phyloP scores from a whole-genome alignment of 2,797 vertebrate genomes.

The Pampus argenteus region DNA sequence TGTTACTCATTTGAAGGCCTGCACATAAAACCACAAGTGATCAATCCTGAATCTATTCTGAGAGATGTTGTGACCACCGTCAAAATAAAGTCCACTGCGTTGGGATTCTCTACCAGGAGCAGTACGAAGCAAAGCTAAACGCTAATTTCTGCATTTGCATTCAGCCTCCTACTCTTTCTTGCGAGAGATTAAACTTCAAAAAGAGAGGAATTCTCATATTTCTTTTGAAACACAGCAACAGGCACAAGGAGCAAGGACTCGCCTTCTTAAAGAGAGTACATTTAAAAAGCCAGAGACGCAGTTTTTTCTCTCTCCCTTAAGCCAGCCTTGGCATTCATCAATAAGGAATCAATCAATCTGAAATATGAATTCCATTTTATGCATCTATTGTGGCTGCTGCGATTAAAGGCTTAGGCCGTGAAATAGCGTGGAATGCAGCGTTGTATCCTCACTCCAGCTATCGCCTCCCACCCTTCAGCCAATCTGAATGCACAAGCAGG shows the following conservation, averaged over 20 bases:
- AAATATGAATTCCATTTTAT: constrained; percentile 75
- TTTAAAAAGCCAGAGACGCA: constrained; percentile 41
- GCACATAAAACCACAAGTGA: constrained; percentile 6
- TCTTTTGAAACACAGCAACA: constrained; percentile 64
- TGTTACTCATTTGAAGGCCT: constrained; percentile 21
- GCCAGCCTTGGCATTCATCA: constrained; percentile 69
- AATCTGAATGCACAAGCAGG: constrained; percentile 71
- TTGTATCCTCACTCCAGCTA: constrained; percentile 55
- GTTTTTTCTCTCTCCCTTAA: constrained; percentile 20
- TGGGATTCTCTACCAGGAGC: constrained; percentile 32
- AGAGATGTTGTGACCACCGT: constrained; percentile 15
- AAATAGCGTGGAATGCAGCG: constrained; percentile 60
- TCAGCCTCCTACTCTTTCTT: constrained; percentile 58
- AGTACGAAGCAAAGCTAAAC: constrained; percentile 42
- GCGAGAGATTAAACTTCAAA: constrained; percentile 72
- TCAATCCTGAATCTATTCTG: constrained; percentile 2
- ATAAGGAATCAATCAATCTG: constrained; percentile 77
- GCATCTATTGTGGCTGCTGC: constrained; percentile 63
- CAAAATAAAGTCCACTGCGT: constrained; percentile 5
- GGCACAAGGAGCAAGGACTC: constrained; percentile 29
- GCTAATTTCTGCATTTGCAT: constrained; percentile 67
- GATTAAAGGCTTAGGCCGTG: constrained; percentile 78
- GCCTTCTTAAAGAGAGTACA: constrained; percentile 52
- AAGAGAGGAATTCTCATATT: constrained; percentile 58
- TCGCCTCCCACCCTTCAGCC: constrained; percentile 62